Evolutionary conservation across 2,888 invertebrate species (phyloP).

Genomic region (Acheta domesticus): DNA sequence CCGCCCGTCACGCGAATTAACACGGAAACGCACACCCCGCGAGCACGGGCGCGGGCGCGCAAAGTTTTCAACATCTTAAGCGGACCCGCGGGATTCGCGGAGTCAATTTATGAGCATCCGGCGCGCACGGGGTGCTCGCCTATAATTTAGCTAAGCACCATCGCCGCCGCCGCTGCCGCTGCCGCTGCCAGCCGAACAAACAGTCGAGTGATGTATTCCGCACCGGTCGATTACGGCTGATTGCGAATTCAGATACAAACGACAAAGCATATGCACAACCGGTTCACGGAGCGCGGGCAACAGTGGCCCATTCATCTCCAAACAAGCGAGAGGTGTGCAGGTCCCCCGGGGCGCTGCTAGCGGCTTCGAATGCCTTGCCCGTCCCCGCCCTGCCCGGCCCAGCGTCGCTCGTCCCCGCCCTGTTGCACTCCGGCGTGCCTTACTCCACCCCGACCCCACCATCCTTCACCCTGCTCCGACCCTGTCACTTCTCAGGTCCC

Average conservation of each 20-base stretch:
- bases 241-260: slow-evolving; percentile 9
- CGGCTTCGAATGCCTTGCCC: background rate
- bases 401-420: too few species aligned
- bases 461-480: too few species aligned
- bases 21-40: too few species aligned
- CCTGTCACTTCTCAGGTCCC: too few species aligned
- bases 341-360: background rate
- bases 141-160: too few species aligned
- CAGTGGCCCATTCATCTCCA: background rate
- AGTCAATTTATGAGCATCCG: background rate
- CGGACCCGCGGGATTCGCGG: too few species aligned
- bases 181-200: background rate
- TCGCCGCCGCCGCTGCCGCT: too few species aligned
- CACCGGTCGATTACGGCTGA: background rate
- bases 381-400: background rate
- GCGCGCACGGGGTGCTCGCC: background rate
- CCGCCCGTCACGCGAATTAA: too few species aligned
- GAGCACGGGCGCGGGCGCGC: too few species aligned
- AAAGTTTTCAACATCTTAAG: too few species aligned
- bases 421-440: too few species aligned
- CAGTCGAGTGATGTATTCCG: background rate
- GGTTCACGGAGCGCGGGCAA: background rate
- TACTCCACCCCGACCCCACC: too few species aligned
- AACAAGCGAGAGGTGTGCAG: background rate
- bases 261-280: background rate